Conservation (phyloP, 2,113 vertebrate species). For the Cygnus buccinator region DNA sequence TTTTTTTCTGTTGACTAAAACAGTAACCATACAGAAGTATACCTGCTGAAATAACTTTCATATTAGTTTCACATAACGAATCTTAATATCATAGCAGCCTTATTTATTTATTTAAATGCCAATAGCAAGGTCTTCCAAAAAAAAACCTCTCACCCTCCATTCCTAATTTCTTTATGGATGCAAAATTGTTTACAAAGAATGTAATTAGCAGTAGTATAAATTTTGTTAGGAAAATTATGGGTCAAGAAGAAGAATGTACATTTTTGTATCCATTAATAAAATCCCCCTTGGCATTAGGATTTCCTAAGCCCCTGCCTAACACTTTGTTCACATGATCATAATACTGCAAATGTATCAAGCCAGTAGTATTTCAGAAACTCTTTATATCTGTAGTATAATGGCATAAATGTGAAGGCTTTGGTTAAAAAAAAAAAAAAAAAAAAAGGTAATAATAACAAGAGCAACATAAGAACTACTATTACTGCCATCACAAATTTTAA, state of each 20-base stretch:
- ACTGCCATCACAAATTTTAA: neutral
- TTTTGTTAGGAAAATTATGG: neutral
- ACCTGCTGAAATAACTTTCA: neutral
- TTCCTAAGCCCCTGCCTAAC: neutral
- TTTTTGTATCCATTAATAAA: neutral
- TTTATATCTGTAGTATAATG: neutral
- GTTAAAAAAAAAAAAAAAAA: neutral
- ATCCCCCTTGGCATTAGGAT: neutral
- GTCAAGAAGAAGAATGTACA: rapidly evolving
- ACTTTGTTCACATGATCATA: neutral
- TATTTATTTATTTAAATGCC: neutral
- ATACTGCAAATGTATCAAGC: neutral
- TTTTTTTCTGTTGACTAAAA: neutral
- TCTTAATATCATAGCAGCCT: neutral
- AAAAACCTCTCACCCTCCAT: too few relatives aligned
- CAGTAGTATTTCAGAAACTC: neutral
- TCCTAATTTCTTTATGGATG: neutral
- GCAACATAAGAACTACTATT: neutral
- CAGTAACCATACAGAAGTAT: neutral
- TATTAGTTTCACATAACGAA: neutral
- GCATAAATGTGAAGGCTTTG: neutral
- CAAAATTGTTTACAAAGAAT: neutral
- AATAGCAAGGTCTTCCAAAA: neutral
- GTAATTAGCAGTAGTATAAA: neutral
- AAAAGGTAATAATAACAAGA: too few relatives aligned